phyloP scores from a whole-genome alignment of 2,113 vertebrate species.

The Sorex fumeus region DNA sequence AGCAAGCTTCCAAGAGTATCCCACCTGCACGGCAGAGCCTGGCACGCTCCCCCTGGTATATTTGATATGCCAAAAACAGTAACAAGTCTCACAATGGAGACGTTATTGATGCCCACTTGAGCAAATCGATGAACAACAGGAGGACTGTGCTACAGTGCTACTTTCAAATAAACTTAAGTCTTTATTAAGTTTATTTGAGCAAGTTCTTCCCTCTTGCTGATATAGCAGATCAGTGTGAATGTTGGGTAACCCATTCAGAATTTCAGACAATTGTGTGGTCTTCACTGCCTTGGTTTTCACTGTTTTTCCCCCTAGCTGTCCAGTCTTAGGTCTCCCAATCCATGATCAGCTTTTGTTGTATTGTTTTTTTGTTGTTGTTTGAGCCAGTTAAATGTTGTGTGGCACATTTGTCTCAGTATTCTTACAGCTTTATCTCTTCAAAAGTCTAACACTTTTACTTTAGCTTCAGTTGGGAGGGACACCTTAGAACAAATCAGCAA shows the following conservation, averaged over 20 bases:
- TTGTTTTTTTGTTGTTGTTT: background rate
- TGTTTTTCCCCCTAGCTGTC: background rate
- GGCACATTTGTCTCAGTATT: slow-evolving; percentile 5
- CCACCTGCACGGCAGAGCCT: no score
- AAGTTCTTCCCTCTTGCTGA: background rate
- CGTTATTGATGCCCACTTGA: no score
- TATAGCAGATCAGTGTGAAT: background rate
- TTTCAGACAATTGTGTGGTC: background rate
- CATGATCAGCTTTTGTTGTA: background rate
- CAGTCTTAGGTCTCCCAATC: background rate
- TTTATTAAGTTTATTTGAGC: no score
- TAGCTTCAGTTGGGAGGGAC: background rate
- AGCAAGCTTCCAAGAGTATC: no score
- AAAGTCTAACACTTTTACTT: background rate
- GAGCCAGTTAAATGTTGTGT: background rate
- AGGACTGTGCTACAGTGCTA: no score
- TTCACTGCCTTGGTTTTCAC: slow-evolving; percentile 20
- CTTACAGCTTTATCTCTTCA: background rate
- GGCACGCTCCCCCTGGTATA: no score
- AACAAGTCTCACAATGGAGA: no score
- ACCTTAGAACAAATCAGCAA: background rate
- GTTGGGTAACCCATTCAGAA: background rate
- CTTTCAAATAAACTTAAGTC: no score
- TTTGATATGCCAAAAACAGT: no score
- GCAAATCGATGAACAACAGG: no score